Evolutionary conservation across 2,797 vertebrate species (phyloP), one percentile per base, ranked within the genome.

Genomic region (Hyperoplus lanceolatus): DNA sequence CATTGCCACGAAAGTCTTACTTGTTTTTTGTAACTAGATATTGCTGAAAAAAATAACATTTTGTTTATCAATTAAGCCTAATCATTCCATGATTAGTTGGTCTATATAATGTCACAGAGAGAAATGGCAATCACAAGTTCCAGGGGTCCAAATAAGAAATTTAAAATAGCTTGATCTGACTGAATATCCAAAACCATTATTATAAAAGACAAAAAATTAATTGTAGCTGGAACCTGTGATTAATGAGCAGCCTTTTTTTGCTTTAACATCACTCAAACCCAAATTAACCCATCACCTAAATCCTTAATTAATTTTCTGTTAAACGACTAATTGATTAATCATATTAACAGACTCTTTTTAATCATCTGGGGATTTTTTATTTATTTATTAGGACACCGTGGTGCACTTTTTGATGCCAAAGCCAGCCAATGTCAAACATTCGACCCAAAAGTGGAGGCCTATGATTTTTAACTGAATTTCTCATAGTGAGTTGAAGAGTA

Each of bases 401-500:
- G 13, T 48, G 49, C 16, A 55, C 36, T 58, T 64, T 53, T 48
- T 36, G 70, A 75, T 55, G 53, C 42, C 42, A 36, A 13, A 59
- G 48, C 14, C 29, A n/a, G 4, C 73, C 8, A 48, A 38, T 74
- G 53, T 67, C 5, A 75, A 53, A 67, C 59, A 55, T 70, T 62
- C 72, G 48, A 81, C 62, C 60, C 11, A 64, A 42, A 66, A 77
- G 64, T 41, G 8, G 51, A 73, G n/a, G 43, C 4, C 58, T 21
- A 0, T 18, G 55, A 68, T 79, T 80, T 29, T 81, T 29, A 51
- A 59, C 38, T 48, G 66, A 39, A 61, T 61, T 45, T 78, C 70
- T 75, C 66, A 15, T 18, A 81, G 77, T 2, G 60, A 79, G 70
- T 72, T 79, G 36, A 83, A 87, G 83, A 81, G 61, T 75, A 82